Base-by-base conservation (phyloP, 1,140 invertebrate genomes). In the Marisa cornuarietis region DNA sequence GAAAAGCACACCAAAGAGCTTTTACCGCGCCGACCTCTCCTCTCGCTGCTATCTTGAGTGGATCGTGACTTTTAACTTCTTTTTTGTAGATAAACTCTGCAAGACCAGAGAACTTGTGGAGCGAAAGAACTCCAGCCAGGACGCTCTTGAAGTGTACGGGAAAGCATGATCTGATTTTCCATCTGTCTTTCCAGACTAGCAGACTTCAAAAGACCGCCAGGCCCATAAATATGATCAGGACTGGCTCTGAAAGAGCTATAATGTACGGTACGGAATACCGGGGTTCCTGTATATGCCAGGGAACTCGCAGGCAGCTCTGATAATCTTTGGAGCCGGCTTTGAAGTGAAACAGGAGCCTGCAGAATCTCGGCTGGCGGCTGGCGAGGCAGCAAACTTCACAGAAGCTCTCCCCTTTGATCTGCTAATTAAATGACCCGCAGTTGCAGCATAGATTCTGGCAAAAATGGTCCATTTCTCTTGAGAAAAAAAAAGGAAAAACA, bases 341-440 rank as follows among this genome's bases (percentile, higher is more conserved):
- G 84, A 85, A 71, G 84, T 85, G 84, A 79, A 83, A 85, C 78
- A 65, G 65, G 82, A 85, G 69, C 79, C 63, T 31, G 24, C 65
- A 66, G 74, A 73, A 65, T 77, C 76, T 69, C 54, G 22, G 51
- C 76, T 72, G 80, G 52, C 51, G 79, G 71, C 79, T 73, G 73
- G 76, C 68, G 81, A 80, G 74, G 81, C 79, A 80, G 78, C 71
- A 69, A 24, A 80, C 73, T 79, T 82, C 79, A 78, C 13, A 81
- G 78, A 79, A 49, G 16, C 14, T 58, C 52, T 54, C 68, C 69
- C 76, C 81, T 85, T 85, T 83, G 81, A 83, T 83, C 77, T 82
- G 72, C 66, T 79, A 82, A 83, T 79, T 77, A 85, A 83, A 82
- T 84, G 82, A 83, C 72, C 82, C 81, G 65, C 78, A 79, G 75